These are phyloP conservation scores for Crocidura indochinensis DNA, from an alignment of 2,797 vertebrate genomes.

Conservation along the genomic window DNA sequence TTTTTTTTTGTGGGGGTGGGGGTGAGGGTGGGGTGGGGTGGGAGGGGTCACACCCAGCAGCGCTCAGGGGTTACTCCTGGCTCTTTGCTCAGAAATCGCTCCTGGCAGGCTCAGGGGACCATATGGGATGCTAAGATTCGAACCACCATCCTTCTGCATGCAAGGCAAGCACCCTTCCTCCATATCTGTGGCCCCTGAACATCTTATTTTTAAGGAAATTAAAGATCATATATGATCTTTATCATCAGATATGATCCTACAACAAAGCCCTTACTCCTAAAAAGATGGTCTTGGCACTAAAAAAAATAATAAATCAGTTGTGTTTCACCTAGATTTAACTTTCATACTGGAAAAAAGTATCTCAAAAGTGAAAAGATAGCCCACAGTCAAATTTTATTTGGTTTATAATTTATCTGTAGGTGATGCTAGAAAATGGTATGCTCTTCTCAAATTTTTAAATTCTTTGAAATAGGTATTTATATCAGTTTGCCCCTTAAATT, in stretches of 20 bases:
- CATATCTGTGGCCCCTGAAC: neutral
- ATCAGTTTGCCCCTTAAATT: neutral
- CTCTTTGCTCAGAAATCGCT: no score
- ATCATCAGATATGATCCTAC: neutral
- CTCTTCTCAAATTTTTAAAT: neutral
- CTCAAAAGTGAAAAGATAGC: neutral
- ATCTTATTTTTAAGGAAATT: no score
- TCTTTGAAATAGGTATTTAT: neutral
- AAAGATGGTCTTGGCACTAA: slow-evolving; percentile 19
- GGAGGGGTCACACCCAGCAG: no score
- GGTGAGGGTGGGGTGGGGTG: no score
- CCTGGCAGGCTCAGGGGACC: no score
- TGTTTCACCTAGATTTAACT: neutral
- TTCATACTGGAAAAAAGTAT: neutral
- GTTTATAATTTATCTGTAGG: neutral
- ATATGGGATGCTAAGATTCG: no score
- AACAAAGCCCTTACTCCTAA: slow-evolving; percentile 29
- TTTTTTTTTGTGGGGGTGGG: no score
- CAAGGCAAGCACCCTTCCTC: no score
- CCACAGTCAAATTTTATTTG: neutral
- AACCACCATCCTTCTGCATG: no score
- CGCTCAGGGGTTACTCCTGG: no score
- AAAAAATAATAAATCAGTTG: neutral
- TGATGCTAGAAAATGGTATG: neutral
- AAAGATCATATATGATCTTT: no score